Evolutionary conservation across 2,113 vertebrate species (phyloP).

Genomic region (Psophia crepitans): DNA sequence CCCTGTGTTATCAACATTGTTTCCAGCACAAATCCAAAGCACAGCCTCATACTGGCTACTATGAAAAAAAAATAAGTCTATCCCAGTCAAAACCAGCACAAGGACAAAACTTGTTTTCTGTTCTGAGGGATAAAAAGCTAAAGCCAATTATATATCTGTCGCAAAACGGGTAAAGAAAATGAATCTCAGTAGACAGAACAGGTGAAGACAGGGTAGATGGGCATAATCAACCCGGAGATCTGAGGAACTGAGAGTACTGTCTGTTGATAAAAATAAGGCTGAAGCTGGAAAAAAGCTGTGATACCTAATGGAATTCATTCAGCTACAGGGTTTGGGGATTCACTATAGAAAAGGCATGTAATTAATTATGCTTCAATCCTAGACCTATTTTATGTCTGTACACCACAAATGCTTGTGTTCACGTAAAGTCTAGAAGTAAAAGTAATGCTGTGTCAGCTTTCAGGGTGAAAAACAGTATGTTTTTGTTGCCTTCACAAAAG

Average conservation of each 20-base stretch:
- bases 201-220: neutral
- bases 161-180: neutral
- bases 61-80: too few relatives aligned
- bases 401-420: conserved; percentile 9
- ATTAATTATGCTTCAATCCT: conserved; percentile 52
- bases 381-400: conserved; percentile 56
- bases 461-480: neutral
- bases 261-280: neutral
- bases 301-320: neutral
- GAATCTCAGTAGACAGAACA: neutral
- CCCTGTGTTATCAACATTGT: too few relatives aligned
- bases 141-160: neutral
- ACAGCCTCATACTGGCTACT: too few relatives aligned
- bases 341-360: neutral
- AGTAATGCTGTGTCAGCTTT: conserved; percentile 18
- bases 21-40: too few relatives aligned
- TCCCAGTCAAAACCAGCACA: too few relatives aligned
- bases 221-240: neutral
- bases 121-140: neutral
- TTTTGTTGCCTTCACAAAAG: neutral
- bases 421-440: conserved; percentile 35
- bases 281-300: neutral
- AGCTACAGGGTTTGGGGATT: neutral
- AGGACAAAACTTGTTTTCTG: neutral
- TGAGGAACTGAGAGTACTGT: neutral